These are phyloP conservation scores for Aphidoletes aphidimyza DNA, from an alignment of 2,888 invertebrate genomes.

Conservation along the genomic window DNA sequence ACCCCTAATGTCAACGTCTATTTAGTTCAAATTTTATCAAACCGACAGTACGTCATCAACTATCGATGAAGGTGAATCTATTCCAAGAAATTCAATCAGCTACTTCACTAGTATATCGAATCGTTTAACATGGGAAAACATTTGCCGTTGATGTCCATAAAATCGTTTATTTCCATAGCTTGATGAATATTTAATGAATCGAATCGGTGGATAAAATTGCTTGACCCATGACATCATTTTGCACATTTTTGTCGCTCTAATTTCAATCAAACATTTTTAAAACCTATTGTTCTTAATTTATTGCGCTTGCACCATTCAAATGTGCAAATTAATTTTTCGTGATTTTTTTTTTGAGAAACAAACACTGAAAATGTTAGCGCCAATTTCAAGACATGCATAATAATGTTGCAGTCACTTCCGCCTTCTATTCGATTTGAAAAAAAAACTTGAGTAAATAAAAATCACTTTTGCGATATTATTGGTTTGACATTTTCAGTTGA, in stretches of 20 bases:
- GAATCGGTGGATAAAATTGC: not conserved
- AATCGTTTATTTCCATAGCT: not conserved
- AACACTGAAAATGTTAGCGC: not conserved
- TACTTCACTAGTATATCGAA: no score
- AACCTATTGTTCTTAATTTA: not conserved
- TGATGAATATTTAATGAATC: not conserved
- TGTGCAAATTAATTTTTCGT: no score
- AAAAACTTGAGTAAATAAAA: no score
- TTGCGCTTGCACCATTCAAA: not conserved
- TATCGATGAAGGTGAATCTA: no score
- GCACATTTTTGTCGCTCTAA: not conserved
- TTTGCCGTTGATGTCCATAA: not conserved
- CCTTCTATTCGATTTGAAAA: not conserved
- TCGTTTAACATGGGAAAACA: no score
- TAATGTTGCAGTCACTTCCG: not conserved
- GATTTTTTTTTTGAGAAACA: no score
- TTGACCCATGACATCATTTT: constrained; percentile 40
- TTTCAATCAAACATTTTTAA: not conserved
- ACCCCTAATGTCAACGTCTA: no score
- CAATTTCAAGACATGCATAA: not conserved
- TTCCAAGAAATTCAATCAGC: no score
- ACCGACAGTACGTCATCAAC: no score
- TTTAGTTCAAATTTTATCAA: no score
- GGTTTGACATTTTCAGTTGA: not conserved
- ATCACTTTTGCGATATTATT: no score